Conservation (phyloP, 1,140 invertebrate species). For the Dendroctonus valens region DNA sequence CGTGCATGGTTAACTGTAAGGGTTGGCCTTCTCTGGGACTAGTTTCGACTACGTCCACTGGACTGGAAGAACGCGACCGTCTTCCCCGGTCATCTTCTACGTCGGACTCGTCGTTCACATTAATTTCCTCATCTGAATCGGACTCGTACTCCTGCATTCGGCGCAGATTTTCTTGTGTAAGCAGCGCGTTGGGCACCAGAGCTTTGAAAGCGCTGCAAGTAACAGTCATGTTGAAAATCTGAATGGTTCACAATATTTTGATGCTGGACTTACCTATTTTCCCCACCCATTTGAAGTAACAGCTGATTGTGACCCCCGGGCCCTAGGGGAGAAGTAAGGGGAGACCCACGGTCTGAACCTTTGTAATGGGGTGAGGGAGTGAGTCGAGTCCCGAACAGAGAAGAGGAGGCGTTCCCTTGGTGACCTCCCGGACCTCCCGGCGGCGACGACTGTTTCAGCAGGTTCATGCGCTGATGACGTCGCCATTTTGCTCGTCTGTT, state of each 20-base stretch:
- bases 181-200: conserved; percentile 55
- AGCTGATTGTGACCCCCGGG: conserved; percentile 36
- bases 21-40: conserved; percentile 43
- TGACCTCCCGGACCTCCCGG: conserved; percentile 27
- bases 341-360: conserved; percentile 52
- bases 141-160: conserved; percentile 53
- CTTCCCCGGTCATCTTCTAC: conserved; percentile 38
- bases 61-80: conserved; percentile 44
- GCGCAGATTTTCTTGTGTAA: conserved; percentile 48
- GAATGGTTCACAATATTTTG: neutral
- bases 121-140: conserved; percentile 70
- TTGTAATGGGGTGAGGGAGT: conserved; percentile 49
- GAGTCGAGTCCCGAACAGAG: conserved; percentile 49
- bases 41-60: conserved; percentile 47
- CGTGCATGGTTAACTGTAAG: conserved; percentile 48
- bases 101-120: conserved; percentile 64
- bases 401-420: conserved; percentile 48
- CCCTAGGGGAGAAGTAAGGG: conserved; percentile 43
- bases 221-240: neutral
- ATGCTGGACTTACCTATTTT: conserved; percentile 55
- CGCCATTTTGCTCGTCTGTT: conserved; percentile 98
- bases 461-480: conserved; percentile 91
- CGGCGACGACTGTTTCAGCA: conserved; percentile 73
- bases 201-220: conserved; percentile 70
- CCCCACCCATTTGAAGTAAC: conserved; percentile 69